phyloP scores from a whole-genome alignment of 1,140 invertebrate species.

The Cotesia typhae region DNA sequence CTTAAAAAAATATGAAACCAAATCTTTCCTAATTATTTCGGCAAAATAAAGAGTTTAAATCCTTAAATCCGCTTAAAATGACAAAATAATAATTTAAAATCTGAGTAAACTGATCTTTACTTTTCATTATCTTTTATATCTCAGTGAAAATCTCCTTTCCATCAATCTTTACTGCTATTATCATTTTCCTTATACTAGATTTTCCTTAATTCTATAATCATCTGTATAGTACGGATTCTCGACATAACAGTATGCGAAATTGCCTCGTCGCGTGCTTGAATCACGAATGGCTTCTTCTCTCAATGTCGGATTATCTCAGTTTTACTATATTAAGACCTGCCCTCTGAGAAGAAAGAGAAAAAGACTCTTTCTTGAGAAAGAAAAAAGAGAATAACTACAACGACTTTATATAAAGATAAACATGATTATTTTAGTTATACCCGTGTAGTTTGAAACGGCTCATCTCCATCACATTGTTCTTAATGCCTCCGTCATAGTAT shows the following conservation, averaged over 20 bases:
- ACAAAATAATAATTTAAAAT: conserved; percentile 20
- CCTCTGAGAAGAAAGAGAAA: conserved; percentile 14
- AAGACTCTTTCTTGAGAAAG: too few relatives aligned
- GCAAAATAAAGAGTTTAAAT: too few relatives aligned
- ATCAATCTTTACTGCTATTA: conserved; percentile 4
- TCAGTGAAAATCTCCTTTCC: too few relatives aligned
- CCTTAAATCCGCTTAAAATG: neutral
- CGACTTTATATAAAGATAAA: conserved; percentile 32
- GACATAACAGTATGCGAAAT: conserved; percentile 24
- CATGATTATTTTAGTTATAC: conserved; percentile 28
- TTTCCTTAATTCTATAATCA: neutral
- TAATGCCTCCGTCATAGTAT: conserved; percentile 21
- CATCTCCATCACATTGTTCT: conserved; percentile 18
- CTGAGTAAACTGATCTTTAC: neutral
- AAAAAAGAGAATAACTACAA: too few relatives aligned
- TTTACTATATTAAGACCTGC: conserved; percentile 29
- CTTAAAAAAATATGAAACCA: too few relatives aligned
- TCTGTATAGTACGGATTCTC: conserved; percentile 14
- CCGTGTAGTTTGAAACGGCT: conserved; percentile 9
- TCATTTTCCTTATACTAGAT: conserved; percentile 2
- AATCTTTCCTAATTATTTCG: too few relatives aligned
- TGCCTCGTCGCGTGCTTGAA: conserved; percentile 33
- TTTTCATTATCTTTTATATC: neutral
- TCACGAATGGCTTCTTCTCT: conserved; percentile 26
- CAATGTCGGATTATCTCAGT: conserved; percentile 37